Conservation (phyloP, 2,113 vertebrate species). For the Glaucidium brasilianum region DNA sequence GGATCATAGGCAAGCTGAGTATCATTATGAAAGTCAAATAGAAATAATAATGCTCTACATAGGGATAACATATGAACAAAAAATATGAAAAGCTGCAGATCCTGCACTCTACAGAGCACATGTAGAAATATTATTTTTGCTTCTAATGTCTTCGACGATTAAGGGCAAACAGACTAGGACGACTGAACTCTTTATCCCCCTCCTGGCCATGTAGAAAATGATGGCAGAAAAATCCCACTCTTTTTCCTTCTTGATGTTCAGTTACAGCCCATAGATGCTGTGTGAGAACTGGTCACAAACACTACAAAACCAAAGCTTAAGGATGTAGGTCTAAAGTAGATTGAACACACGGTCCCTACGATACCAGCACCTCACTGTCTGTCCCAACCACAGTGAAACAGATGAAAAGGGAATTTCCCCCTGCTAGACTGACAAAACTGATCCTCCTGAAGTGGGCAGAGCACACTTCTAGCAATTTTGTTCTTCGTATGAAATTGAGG, state of each 20-base stretch:
- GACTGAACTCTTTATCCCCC: not conserved
- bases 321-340: not conserved
- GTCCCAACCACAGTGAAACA: not conserved
- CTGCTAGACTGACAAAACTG: not conserved
- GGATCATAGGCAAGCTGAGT: not conserved
- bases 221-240: not conserved
- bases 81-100: not conserved
- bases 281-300: not conserved
- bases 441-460: not conserved
- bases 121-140: not conserved
- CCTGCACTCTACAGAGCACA: not conserved
- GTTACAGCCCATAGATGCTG: not conserved
- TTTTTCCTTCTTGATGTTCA: not conserved
- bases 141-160: not conserved
- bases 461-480: not conserved
- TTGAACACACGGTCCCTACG: rapidly evolving
- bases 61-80: not conserved
- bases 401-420: not conserved
- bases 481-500: not conserved
- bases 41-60: not conserved
- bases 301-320: not conserved
- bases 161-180: not conserved
- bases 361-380: no score
- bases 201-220: not conserved
- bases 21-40: not conserved